These are phyloP conservation scores for Cetonia aurata DNA, from an alignment of 2,888 invertebrate genomes.

Conservation along the genomic window DNA sequence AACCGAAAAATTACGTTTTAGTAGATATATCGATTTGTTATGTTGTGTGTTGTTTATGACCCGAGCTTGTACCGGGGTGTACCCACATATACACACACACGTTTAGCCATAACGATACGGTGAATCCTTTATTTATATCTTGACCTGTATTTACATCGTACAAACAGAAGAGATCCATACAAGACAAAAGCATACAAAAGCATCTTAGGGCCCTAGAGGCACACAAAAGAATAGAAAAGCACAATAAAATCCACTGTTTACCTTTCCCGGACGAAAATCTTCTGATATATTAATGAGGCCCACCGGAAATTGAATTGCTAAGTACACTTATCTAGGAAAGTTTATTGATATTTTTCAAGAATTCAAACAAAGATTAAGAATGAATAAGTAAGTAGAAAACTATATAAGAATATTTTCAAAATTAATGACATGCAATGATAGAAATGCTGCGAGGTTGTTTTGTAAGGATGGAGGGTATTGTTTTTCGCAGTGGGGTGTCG, in stretches of 20 bases:
- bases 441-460: too few relatives aligned
- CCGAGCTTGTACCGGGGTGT: slow-evolving; percentile 14
- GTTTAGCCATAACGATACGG: not conserved
- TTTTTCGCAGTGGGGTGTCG: too few relatives aligned
- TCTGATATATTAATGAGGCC: slow-evolving; percentile 5
- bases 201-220: not conserved
- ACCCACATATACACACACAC: not conserved
- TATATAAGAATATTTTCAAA: too few relatives aligned
- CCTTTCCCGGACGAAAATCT: slow-evolving; percentile 12
- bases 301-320: too few relatives aligned
- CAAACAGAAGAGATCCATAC: slow-evolving; percentile 4
- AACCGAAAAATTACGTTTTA: too few relatives aligned
- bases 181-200: not conserved
- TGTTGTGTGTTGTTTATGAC: slow-evolving; percentile 2
- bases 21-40: too few relatives aligned
- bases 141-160: slow-evolving; percentile 34
- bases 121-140: slow-evolving; percentile 35
- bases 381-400: too few relatives aligned
- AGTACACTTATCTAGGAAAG: too few relatives aligned
- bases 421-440: too few relatives aligned
- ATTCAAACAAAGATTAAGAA: too few relatives aligned
- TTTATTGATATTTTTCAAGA: too few relatives aligned
- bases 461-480: too few relatives aligned
- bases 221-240: slow-evolving; percentile 3
- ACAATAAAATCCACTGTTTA: slow-evolving; percentile 33